These are phyloP conservation scores for Anarrhichthys ocellatus DNA, from an alignment of 2,113 vertebrate genomes.

Conservation along the genomic window DNA sequence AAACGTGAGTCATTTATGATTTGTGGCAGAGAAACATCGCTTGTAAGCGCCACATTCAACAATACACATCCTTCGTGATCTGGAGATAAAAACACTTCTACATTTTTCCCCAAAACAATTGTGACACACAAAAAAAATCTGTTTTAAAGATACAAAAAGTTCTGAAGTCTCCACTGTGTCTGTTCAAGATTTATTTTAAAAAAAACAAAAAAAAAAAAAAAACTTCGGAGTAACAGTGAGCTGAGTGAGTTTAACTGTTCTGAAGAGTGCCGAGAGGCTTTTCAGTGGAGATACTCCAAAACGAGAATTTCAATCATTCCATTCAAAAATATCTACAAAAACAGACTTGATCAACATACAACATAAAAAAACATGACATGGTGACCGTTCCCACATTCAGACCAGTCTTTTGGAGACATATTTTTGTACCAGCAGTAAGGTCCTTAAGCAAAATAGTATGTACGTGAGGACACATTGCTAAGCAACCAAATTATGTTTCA, in stretches of 20 bases:
- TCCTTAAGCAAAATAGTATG: not conserved
- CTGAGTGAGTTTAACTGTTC: not conserved
- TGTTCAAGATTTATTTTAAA: conserved; percentile 33
- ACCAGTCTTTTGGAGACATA: not conserved
- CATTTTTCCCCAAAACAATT: not conserved
- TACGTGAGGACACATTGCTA: not conserved
- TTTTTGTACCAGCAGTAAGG: not conserved
- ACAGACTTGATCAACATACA: conserved; percentile 26
- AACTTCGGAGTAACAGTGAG: not conserved
- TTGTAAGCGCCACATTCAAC: not conserved
- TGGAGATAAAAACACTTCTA: not conserved
- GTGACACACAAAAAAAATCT: not conserved
- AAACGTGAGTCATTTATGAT: no score
- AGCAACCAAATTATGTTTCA: not conserved
- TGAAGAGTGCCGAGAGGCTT: not conserved
- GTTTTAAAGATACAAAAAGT: not conserved
- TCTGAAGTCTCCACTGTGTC: not conserved
- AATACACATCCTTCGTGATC: not conserved
- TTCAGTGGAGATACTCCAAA: not conserved
- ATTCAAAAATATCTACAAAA: conserved; percentile 57
- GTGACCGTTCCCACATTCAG: not conserved
- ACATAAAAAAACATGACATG: conserved; percentile 14
- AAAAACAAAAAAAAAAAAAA: not conserved
- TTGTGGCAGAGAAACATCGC: no score
- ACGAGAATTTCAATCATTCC: not conserved